A percentile compares a stretch with the other conserved stretches of the same genome.
These are phyloP conservation scores for Nasua narica DNA, from an alignment of 2,797 vertebrate species.

Conservation along the genomic window DNA sequence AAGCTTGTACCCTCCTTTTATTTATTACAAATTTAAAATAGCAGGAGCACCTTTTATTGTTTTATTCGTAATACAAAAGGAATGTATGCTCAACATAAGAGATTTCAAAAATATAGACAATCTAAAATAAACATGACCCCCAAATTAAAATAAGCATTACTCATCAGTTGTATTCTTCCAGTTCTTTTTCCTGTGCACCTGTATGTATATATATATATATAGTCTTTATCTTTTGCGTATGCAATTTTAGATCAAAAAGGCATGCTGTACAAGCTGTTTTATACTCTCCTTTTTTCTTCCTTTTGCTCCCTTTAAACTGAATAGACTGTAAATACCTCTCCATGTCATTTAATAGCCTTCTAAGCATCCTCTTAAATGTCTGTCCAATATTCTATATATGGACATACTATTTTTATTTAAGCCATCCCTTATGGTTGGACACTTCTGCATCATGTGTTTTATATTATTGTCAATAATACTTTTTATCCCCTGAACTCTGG, in stretches of 20 bases:
- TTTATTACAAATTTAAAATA: neutral
- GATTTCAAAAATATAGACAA: neutral
- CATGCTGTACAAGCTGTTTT: neutral
- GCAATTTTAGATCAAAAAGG: neutral
- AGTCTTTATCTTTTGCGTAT: neutral
- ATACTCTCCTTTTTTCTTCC: neutral
- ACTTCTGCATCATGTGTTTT: constrained; percentile 55
- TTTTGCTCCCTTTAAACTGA: neutral
- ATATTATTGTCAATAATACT: constrained; percentile 22
- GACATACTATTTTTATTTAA: constrained; percentile 48
- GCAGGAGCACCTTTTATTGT: neutral
- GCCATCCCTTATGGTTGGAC: neutral
- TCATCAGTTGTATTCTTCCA: neutral
- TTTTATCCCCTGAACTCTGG: constrained; percentile 28
- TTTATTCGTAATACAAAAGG: neutral
- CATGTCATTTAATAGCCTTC: constrained; percentile 22
- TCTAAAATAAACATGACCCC: neutral
- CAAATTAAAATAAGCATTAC: neutral
- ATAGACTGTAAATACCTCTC: constrained; percentile 16
- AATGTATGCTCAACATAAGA: neutral
- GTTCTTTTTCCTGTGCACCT: neutral
- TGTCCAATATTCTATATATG: constrained; percentile 31
- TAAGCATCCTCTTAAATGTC: neutral
- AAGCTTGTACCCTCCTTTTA: neutral
- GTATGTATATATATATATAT: neutral